These are phyloP conservation scores for Sarcophaga peregrina DNA, from an alignment of 1,140 invertebrate genomes.

Conservation along the genomic window DNA sequence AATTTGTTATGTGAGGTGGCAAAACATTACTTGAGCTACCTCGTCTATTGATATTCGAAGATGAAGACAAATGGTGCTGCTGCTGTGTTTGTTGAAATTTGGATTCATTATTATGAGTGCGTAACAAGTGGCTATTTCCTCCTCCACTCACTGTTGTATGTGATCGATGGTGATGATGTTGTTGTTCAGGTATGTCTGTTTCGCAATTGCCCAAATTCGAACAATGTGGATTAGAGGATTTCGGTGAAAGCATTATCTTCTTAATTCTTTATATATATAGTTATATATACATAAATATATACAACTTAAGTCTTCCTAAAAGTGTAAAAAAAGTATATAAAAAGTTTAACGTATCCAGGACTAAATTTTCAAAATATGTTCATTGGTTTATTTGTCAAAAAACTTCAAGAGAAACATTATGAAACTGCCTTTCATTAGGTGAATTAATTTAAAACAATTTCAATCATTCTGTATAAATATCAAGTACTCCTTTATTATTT, in stretches of 20 bases:
- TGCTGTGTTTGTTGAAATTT: background rate
- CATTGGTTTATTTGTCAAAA: too few species aligned
- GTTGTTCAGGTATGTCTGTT: slow-evolving; percentile 5
- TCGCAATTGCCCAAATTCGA: slow-evolving; percentile 23
- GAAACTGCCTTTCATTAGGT: too few species aligned
- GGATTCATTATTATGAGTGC: background rate
- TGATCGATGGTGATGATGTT: background rate
- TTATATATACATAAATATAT: too few species aligned
- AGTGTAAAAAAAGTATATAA: too few species aligned
- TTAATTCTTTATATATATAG: too few species aligned
- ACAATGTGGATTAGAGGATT: background rate
- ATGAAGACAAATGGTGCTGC: slow-evolving; percentile 12
- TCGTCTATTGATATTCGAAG: slow-evolving; percentile 9
- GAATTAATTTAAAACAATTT: too few species aligned
- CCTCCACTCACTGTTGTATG: background rate
- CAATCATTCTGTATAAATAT: too few species aligned
- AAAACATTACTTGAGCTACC: slow-evolving; percentile 10
- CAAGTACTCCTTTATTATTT: too few species aligned
- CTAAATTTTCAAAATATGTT: too few species aligned
- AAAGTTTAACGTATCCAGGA: too few species aligned
- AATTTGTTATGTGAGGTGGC: slow-evolving; percentile 20
- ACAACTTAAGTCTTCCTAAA: too few species aligned
- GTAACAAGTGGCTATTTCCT: background rate
- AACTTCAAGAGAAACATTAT: too few species aligned
- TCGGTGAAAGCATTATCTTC: slow-evolving; percentile 29